Evolutionary conservation across 2,888 invertebrate species (phyloP).

Genomic region (Cyaniris semiargus): DNA sequence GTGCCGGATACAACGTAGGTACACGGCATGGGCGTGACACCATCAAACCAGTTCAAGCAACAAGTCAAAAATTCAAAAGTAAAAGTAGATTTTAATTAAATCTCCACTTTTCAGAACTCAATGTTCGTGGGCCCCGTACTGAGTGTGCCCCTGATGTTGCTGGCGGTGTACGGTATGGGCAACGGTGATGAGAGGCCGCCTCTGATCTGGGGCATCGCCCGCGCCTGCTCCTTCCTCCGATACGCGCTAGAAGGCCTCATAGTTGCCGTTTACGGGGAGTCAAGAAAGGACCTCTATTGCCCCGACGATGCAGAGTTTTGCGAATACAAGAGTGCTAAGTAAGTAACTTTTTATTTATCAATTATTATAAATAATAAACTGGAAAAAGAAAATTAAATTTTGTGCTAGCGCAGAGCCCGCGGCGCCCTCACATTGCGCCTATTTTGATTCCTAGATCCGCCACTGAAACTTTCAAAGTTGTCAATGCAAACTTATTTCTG

Average conservation of each 20-base stretch:
- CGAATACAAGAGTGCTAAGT: constrained; percentile 85
- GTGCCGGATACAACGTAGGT: too few species aligned
- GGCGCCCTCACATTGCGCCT: neutral
- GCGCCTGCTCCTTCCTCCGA: constrained; percentile 91
- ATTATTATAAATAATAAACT: neutral
- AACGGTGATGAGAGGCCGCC: constrained; percentile 87
- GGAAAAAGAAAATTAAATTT: neutral
- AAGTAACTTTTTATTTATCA: constrained; percentile 42
- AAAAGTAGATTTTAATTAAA: too few species aligned
- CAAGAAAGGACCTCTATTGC: constrained; percentile 87
- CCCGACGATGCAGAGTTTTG: constrained; percentile 86
- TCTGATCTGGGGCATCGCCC: constrained; percentile 86
- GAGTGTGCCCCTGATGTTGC: constrained; percentile 92
- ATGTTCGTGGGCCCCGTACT: constrained; percentile 94
- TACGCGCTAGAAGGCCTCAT: constrained; percentile 91
- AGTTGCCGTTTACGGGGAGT: constrained; percentile 88
- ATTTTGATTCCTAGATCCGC: neutral
- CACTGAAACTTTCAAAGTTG: neutral
- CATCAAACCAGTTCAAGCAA: too few species aligned
- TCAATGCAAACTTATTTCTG: neutral
- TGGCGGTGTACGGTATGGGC: constrained; percentile 94
- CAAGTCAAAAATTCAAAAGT: too few species aligned
- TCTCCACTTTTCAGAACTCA: constrained; percentile 83
- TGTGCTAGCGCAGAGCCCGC: neutral
- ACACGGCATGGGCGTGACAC: too few species aligned